These are phyloP conservation scores for Cotesia chilonis DNA, from an alignment of 1,140 invertebrate species.

Conservation along the genomic window DNA sequence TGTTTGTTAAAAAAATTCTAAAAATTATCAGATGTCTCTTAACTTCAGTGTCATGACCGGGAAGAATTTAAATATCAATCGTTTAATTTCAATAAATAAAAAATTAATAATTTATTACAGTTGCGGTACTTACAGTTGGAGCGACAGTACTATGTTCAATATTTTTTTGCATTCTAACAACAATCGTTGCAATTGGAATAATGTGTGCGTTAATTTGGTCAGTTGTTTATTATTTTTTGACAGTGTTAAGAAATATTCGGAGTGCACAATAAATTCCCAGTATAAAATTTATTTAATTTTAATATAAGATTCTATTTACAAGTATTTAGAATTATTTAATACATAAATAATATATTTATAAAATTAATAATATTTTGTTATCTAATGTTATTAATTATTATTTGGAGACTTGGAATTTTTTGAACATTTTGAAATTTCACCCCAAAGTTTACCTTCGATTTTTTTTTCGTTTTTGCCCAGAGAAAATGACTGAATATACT, in stretches of 20 bases:
- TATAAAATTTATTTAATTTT: not conserved
- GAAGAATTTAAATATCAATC: constrained; percentile 19
- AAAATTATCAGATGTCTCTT: too few species aligned
- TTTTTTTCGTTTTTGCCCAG: too few species aligned
- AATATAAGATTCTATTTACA: too few species aligned
- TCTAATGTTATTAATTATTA: too few species aligned
- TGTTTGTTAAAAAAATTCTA: too few species aligned
- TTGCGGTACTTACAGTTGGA: constrained; percentile 34
- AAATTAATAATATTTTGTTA: not conserved
- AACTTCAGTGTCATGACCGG: not conserved
- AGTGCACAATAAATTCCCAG: not conserved
- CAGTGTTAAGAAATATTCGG: constrained; percentile 20
- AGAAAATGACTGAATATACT: too few species aligned
- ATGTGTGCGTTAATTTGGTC: constrained; percentile 22
- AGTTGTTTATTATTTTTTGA: constrained; percentile 30
- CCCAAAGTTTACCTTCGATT: too few species aligned
- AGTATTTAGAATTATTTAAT: too few species aligned
- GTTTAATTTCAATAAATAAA: not conserved
- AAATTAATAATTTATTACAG: constrained; percentile 28
- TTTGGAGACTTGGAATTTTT: too few species aligned
- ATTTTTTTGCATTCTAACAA: constrained; percentile 28
- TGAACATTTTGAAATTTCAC: too few species aligned
- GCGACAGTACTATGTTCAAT: constrained; percentile 33
- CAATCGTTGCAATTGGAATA: constrained; percentile 28
- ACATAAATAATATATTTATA: not conserved